Conservation (phyloP, 2,888 invertebrate species). For the Teleogryllus oceanicus region DNA sequence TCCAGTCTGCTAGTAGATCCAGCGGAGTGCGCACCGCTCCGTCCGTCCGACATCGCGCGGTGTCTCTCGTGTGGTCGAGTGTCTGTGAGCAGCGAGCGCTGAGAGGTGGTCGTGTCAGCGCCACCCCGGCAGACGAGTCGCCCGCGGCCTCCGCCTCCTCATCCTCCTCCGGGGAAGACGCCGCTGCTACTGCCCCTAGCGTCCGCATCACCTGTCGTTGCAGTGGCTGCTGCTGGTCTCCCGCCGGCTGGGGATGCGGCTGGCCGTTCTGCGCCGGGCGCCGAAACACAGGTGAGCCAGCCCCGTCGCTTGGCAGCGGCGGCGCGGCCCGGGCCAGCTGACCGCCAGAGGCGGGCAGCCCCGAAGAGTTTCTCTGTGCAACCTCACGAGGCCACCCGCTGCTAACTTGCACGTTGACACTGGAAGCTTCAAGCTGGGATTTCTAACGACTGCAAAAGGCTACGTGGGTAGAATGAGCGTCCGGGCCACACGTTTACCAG, state of each 20-base stretch:
- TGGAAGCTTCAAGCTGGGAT: neutral
- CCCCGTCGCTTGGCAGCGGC: neutral
- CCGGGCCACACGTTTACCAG: neutral
- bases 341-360: neutral
- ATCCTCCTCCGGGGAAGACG: no score
- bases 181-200: no score
- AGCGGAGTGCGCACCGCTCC: neutral
- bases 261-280: neutral
- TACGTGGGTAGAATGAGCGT: neutral
- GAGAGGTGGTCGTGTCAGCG: neutral
- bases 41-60: neutral
- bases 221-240: no score
- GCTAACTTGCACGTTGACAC: neutral
- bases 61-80: neutral
- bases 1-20: neutral
- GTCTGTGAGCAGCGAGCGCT: neutral
- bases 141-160: no score
- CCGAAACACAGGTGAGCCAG: neutral
- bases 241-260: neutral
- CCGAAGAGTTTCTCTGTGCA: neutral
- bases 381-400: neutral
- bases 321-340: neutral
- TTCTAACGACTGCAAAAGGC: neutral
- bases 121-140: no score
- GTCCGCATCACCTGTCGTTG: no score